Evolutionary conservation across 1,140 invertebrate species (phyloP), one percentile per base, ranked within the genome.

Genomic region (Megalonaias nervosa): DNA sequence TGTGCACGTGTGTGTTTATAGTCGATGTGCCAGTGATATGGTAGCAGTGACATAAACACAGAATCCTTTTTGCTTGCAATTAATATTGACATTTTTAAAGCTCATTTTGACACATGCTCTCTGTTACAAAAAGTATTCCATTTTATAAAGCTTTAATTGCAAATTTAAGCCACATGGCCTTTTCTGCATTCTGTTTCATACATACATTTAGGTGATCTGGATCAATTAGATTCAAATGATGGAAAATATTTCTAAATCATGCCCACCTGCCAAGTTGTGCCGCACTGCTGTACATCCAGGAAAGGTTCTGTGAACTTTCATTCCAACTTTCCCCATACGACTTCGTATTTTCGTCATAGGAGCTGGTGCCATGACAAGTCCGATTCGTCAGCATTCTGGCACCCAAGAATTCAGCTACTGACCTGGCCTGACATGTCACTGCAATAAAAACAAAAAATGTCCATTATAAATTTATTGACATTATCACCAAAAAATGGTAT

Each of bases 321-420:
- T 79, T 77, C 86, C 86, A 87, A 2, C 67, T 67, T 67, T 83
- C 76, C 48, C 79, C 74, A 66, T 86, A 86, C 23, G 80, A 61
- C 1, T 31, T 70, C 15, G 77, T 83, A 67, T 87, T 85, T 68
- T 87, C 86, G 11, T 73, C 80, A 69, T 82, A 87, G 6, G 71
- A 67, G 21, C 75, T 68, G 26, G 73, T 77, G 67, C 85, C 86
- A n/a, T 81, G 65, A 77, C 86, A 87, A 31, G 76, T 75, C 1
- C 64, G 57, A 6, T 64, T 57, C 13, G 60, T 68, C 56, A 71
- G 70, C 48, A 69, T 70, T 21, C 64, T 70, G n/a, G 69, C 76
- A n/a, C 76, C 76, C 17, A 73, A 67, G 0, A 26, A n/a, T 12
- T 17, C 55, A 5, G 76, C 71, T 26, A 71, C 70, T 57, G 61